Evolutionary conservation across 1,140 invertebrate species (phyloP).

Genomic region (Drosophila repleta): DNA sequence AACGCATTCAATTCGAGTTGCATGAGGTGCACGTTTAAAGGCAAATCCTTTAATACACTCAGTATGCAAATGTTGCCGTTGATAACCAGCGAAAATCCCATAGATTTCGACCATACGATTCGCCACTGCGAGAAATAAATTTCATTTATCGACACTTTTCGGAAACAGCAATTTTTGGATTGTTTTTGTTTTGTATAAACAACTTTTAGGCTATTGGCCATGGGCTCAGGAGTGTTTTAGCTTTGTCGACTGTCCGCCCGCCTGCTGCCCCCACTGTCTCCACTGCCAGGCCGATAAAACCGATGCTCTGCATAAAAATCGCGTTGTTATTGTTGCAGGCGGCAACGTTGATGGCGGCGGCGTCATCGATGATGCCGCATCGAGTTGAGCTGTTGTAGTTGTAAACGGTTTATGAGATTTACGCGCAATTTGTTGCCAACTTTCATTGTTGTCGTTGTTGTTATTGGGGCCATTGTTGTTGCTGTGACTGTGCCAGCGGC

Average conservation of each 20-base stretch:
- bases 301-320: conserved; percentile 70
- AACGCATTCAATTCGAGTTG: not conserved
- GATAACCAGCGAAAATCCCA: conserved; percentile 37
- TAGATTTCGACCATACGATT: conserved; percentile 37
- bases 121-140: conserved; percentile 72
- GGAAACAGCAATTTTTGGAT: conserved; percentile 2
- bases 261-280: not conserved
- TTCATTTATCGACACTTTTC: conserved; percentile 57
- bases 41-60: conserved; percentile 53
- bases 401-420: conserved; percentile 82
- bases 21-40: not conserved
- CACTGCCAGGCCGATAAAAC: conserved; percentile 26
- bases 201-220: conserved; percentile 53
- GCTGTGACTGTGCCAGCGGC: conserved; percentile 23
- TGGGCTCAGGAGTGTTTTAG: conserved; percentile 60
- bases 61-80: conserved; percentile 55
- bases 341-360: conserved; percentile 42
- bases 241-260: conserved; percentile 56
- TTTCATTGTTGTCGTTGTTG: conserved; percentile 59
- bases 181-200: conserved; percentile 32
- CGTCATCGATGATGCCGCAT: conserved; percentile 69
- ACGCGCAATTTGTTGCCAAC: conserved; percentile 79
- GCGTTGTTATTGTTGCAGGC: conserved; percentile 79
- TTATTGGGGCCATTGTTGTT: conserved; percentile 13
- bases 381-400: conserved; percentile 75